These are phyloP conservation scores for Neodontobutis hainanensis DNA, from an alignment of 2,113 vertebrate species.

Conservation along the genomic window DNA sequence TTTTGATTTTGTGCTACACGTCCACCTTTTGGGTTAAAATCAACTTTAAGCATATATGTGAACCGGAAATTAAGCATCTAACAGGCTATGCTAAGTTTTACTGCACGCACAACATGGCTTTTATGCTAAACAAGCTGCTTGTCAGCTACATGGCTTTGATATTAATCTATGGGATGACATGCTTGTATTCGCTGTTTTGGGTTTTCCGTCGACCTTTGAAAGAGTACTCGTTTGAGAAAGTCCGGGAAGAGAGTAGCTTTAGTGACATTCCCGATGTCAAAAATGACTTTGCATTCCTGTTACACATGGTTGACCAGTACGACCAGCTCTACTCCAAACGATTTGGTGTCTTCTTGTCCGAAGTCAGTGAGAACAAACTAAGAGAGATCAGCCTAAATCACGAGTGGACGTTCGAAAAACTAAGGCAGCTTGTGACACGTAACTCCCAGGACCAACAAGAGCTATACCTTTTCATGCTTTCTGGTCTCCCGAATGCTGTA, in stretches of 20 bases:
- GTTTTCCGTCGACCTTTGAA: constrained; percentile 93
- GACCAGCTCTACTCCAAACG: constrained; percentile 96
- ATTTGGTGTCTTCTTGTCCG: constrained; percentile 93
- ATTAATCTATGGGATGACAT: constrained; percentile 91
- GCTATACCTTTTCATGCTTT: constrained; percentile 93
- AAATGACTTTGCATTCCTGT: constrained; percentile 96
- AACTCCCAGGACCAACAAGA: constrained; percentile 93
- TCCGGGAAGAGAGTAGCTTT: constrained; percentile 96
- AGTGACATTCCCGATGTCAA: constrained; percentile 98
- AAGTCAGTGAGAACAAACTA: constrained; percentile 97
- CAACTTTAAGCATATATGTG: constrained; percentile 86
- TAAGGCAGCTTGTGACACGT: constrained; percentile 88
- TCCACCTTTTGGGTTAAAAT: constrained; percentile 91
- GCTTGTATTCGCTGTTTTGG: constrained; percentile 96
- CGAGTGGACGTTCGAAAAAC: constrained; percentile 95
- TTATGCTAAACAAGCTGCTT: constrained; percentile 93
- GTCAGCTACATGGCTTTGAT: constrained; percentile 95
- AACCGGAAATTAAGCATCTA: constrained; percentile 86
- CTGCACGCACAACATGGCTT: constrained; percentile 98
- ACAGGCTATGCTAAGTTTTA: constrained; percentile 87
- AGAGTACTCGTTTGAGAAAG: constrained; percentile 97
- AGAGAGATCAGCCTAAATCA: constrained; percentile 97
- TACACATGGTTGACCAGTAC: constrained; percentile 98
- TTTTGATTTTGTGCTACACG: constrained; percentile 93
- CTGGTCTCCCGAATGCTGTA: constrained; percentile 91